Evolutionary conservation across 1,140 invertebrate species (phyloP), one percentile per base, ranked within the genome.

Genomic region (Cotesia chilonis): DNA sequence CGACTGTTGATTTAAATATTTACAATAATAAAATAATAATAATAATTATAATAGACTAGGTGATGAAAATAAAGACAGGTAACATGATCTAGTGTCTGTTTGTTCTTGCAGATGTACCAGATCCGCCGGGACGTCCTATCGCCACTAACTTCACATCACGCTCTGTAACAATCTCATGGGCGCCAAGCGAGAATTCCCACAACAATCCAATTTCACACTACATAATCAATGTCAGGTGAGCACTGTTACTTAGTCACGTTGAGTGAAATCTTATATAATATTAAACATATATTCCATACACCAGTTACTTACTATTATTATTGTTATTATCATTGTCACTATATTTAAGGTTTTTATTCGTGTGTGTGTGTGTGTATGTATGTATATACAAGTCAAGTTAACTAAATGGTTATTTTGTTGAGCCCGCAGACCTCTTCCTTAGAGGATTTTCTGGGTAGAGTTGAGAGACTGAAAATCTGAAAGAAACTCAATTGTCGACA

Each of bases 151-250:
- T 93, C 82, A 92, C 92, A 55, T 93, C 92, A 68, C 88, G 92
- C 72, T 90, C 91, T 17, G 91, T 93, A 77, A 92, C 92, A 82
- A 86, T 94, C 75, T 93, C 92, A 51, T 94, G 93, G 93, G 91
- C 92, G 59, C 90, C 92, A 37, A 90, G 91, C 67, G 89, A 90
- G 75, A 89, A 92, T 85, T 90, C 90, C 68, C 91, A 93, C 81
- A 90, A 92, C 86, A 90, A 90, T 79, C 89, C 90, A 70, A 90
- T 94, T 78, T 88, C 88, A 73, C 90, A 93, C 87, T 75, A 75
- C 70, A 71, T 75, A 52, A 75, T 75, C 68, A 75, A 75, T 65
- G 70, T 75, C 37, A 68, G 74, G 74, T 75, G 66, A 75, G 74
- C 69, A 12, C 3, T 65, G n/a, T 66, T 47, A 6, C 41, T 47